Evolutionary conservation across 2,797 vertebrate species (phyloP), one percentile per base, ranked within the genome.

Genomic region (Syngnathus acus): DNA sequence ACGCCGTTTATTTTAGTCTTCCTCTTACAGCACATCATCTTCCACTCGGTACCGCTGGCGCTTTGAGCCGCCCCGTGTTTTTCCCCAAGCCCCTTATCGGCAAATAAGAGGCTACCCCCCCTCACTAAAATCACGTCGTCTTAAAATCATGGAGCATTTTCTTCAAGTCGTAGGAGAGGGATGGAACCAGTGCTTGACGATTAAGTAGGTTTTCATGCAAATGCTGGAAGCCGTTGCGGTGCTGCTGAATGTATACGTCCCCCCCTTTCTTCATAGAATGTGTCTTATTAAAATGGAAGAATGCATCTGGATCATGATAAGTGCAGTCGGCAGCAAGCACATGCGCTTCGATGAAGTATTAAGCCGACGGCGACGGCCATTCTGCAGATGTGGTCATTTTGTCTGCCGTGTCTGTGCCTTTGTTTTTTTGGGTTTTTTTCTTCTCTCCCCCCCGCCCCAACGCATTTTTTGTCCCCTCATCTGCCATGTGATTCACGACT

Each of bases 161-260:
- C 40, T 39, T 66, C 16, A n/a, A 39, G 53, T 32, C 2, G 32
- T 8, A 64, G 14, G 6, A n/a, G 26, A 19, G 9, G 4, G 5
- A 65, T 43, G 10, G 13, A 45, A 26, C 6, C 40, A 23, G 60
- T 26, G 40, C 40, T 14, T 23, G 37, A 19, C 32, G 16, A 13
- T 5, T 39, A 9, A 39, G 65, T 9, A 57, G 71, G 60, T 61
- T 71, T 63, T 69, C 58, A 14, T 70, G 59, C 1, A 74, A 74
- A 77, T 68, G 70, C 79, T 80, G 76, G 74, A 83, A 70, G 71
- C 65, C 66, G 64, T 70, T 21, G 75, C 71, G 72, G 78, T 76
- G 72, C 75, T 71, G 73, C 75, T 80, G 74, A 86, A 81, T 87
- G 83, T 84, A 78, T 64, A 68, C 83, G 55, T 60, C 73, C 64